These are phyloP conservation scores for Acrocephalus kingi DNA, from an alignment of 2,113 vertebrate genomes.

Conservation along the genomic window DNA sequence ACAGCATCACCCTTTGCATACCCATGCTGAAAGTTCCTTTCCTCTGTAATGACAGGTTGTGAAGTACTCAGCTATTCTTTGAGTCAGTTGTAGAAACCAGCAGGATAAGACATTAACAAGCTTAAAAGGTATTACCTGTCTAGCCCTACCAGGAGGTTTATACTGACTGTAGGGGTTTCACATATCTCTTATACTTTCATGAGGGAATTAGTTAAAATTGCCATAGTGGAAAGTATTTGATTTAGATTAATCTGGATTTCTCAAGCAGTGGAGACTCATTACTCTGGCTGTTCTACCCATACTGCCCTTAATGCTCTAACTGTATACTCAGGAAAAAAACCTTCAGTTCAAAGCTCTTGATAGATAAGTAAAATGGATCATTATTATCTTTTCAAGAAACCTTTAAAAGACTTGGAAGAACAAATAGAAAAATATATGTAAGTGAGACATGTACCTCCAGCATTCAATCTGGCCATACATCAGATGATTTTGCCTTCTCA, in stretches of 20 bases:
- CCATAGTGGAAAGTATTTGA: constrained; percentile 78
- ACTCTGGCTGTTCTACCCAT: constrained; percentile 66
- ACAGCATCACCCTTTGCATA: background rate
- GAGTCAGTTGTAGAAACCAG: constrained; percentile 72
- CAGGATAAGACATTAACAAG: constrained; percentile 80
- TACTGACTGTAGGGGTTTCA: constrained; percentile 67
- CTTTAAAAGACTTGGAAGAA: constrained; percentile 49
- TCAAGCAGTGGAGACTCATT: constrained; percentile 74
- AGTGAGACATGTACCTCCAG: background rate
- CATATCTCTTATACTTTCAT: constrained; percentile 72
- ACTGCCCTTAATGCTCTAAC: constrained; percentile 61
- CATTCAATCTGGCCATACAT: background rate
- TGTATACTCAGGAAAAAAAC: constrained; percentile 45
- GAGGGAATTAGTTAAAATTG: constrained; percentile 79
- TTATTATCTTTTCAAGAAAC: constrained; percentile 67
- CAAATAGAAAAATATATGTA: constrained; percentile 15
- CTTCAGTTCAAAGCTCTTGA: constrained; percentile 58
- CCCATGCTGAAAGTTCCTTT: constrained; percentile 48
- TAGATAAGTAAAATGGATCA: constrained; percentile 66
- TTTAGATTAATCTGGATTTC: constrained; percentile 78
- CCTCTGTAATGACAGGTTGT: constrained; percentile 61
- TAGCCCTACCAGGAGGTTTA: constrained; percentile 69
- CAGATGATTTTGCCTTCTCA: background rate
- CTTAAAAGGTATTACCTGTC: constrained; percentile 78
- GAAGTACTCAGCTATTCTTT: constrained; percentile 66